Evolutionary conservation across 2,113 vertebrate genomes (phyloP), one percentile per base, ranked within the genome.

Genomic region (Nanorana parkeri): DNA sequence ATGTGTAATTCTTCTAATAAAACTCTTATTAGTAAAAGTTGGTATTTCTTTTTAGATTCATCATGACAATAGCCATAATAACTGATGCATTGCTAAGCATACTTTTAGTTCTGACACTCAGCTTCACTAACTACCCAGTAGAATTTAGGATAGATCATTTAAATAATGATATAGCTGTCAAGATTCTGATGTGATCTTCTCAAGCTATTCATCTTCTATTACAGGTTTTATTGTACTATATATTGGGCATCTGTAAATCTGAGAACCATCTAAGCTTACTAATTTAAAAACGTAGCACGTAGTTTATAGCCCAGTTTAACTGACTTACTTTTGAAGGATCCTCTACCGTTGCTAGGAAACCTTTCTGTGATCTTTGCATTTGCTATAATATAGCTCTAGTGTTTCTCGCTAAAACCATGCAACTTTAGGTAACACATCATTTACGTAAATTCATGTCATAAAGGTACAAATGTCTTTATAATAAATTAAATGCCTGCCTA

Each of bases 261-360:
- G 67, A 74, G 69, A 80, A 82, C 88, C 84, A 86, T 82, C 75
- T 81, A 82, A 82, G 36, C 73, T 86, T 28, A 72, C 85, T 89
- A 28, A 86, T 93, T 91, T 88, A 87, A 81, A 92, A 87, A 81
- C 90, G 2, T 65, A 68, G 86, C 91, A 92, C 84, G 84, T 89
- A 88, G 86, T 81, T 32, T 82, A 81, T 63, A 85, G 68, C 61
- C 72, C 72, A 82, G 87, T 93, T 93, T 92, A 93, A 92, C 86
- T 86, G 88, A 91, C 89, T 93, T 82, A 84, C 89, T 91, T 91
- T 88, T 86, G 87, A 90, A 87, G 81, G 86, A 91, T 91, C 91
- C 85, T 89, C 86, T 87, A 87, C 89, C 91, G 90, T 91, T 94
- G 86, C 91, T 94, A 92, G 90, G 90, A 91, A 91, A 93, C 88